phyloP scores from a whole-genome alignment of 2,888 invertebrate species.

The Drosophila antonietae region DNA sequence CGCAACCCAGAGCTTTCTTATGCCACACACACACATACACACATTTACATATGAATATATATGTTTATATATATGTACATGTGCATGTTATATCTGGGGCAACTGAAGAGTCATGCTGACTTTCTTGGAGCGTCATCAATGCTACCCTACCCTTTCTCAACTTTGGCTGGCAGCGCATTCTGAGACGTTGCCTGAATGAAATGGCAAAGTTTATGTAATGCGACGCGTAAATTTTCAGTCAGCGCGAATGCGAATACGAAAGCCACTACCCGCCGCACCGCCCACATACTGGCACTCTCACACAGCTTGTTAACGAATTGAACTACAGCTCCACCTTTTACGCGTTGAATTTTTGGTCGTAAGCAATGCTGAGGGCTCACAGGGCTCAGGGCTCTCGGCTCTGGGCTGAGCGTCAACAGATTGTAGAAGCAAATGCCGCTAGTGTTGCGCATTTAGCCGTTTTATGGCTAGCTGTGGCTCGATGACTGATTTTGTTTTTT shows the following conservation, averaged over 20 bases:
- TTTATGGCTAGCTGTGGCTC: not conserved
- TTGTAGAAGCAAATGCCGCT: slow-evolving; percentile 12
- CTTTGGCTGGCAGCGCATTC: not conserved
- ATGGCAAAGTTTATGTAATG: slow-evolving; percentile 71
- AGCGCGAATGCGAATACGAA: slow-evolving; percentile 60
- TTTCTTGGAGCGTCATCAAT: slow-evolving; percentile 55
- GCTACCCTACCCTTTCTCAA: slow-evolving; percentile 24
- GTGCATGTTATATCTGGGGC: slow-evolving; percentile 15
- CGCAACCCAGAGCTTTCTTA: slow-evolving; percentile 54
- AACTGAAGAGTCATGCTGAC: slow-evolving; percentile 71
- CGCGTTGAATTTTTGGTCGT: slow-evolving; percentile 50
- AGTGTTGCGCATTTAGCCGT: not conserved
- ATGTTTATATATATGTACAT: not conserved
- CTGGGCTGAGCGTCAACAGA: slow-evolving; percentile 60
- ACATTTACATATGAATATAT: not conserved
- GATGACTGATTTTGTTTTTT: too few species aligned
- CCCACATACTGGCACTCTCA: not conserved
- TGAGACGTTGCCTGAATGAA: slow-evolving; percentile 47
- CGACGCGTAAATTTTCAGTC: slow-evolving; percentile 72
- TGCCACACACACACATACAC: not conserved
- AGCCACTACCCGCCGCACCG: not conserved
- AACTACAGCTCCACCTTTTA: slow-evolving; percentile 77
- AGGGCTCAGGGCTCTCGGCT: slow-evolving; percentile 7
- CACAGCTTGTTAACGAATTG: slow-evolving; percentile 72
- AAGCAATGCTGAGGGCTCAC: slow-evolving; percentile 32